Conservation (phyloP, 2,888 invertebrate species). For the Zaprionus lineosus region DNA sequence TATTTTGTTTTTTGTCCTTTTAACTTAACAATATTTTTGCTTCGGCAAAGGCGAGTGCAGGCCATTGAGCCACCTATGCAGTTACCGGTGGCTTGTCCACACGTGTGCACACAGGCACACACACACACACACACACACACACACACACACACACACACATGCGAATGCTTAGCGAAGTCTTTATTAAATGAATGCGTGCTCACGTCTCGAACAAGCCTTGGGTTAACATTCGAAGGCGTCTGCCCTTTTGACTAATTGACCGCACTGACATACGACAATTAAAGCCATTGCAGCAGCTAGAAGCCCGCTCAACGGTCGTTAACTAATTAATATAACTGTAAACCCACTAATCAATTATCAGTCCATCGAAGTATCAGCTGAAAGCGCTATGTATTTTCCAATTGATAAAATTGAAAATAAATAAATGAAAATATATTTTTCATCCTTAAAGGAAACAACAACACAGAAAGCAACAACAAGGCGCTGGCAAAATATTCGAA, state of each 20-base stretch:
- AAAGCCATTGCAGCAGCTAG: constrained; percentile 36
- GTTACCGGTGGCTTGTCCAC: constrained; percentile 14
- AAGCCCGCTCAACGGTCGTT: background rate
- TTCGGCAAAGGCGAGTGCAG: constrained; percentile 32
- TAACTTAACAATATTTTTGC: too few species aligned
- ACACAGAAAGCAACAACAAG: too few species aligned
- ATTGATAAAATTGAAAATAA: too few species aligned
- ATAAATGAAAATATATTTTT: too few species aligned
- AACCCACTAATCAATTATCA: background rate
- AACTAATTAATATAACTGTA: constrained; percentile 35
- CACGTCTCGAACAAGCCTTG: constrained; percentile 31
- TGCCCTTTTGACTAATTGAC: constrained; percentile 45
- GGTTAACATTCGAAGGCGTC: constrained; percentile 38
- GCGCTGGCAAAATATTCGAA: too few species aligned
- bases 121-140: background rate
- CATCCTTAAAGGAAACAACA: too few species aligned
- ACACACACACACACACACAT: background rate
- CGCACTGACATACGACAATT: constrained; percentile 47
- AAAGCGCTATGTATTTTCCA: too few species aligned
- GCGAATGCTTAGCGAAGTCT: background rate
- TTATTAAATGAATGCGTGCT: constrained; percentile 12
- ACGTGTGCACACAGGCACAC: background rate
- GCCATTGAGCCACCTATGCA: constrained; percentile 2
- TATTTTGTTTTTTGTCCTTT: constrained; percentile 8
- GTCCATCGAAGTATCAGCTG: too few species aligned